phyloP scores from a whole-genome alignment of 2,888 invertebrate genomes.

The Gonocerus acuteangulatus region DNA sequence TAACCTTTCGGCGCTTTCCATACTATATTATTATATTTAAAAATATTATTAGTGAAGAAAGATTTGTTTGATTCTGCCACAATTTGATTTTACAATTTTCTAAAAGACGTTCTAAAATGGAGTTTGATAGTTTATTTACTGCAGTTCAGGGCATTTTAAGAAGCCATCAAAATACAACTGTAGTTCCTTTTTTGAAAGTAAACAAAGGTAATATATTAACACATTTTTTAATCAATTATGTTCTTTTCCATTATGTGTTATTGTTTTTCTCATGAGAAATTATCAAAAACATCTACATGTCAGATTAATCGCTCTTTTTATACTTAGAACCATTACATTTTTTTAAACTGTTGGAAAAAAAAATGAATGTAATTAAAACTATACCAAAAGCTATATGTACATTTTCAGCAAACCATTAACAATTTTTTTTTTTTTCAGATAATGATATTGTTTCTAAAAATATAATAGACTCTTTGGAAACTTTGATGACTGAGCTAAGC shows the following conservation, averaged over 20 bases:
- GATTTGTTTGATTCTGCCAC: background rate
- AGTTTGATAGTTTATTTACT: conserved; percentile 29
- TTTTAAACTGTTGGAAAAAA: no score
- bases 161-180: conserved; percentile 26
- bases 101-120: conserved; percentile 17
- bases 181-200: conserved; percentile 21
- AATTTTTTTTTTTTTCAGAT: conserved; percentile 19
- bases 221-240: background rate
- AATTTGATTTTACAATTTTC: background rate
- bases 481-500: conserved; percentile 2
- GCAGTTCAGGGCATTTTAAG: conserved; percentile 28
- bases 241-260: no score
- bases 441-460: conserved; percentile 13
- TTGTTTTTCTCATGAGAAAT: no score
- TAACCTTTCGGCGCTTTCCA: no score
- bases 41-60: no score
- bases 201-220: conserved; percentile 22
- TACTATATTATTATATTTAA: no score
- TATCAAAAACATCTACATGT: no score
- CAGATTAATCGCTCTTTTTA: no score
- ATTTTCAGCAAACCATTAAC: no score
- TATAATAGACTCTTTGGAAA: conserved; percentile 1
- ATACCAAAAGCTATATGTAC: no score
- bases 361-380: no score
- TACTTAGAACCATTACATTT: no score